phyloP scores from a whole-genome alignment of 2,113 vertebrate genomes.

The Nettapus auritus region DNA sequence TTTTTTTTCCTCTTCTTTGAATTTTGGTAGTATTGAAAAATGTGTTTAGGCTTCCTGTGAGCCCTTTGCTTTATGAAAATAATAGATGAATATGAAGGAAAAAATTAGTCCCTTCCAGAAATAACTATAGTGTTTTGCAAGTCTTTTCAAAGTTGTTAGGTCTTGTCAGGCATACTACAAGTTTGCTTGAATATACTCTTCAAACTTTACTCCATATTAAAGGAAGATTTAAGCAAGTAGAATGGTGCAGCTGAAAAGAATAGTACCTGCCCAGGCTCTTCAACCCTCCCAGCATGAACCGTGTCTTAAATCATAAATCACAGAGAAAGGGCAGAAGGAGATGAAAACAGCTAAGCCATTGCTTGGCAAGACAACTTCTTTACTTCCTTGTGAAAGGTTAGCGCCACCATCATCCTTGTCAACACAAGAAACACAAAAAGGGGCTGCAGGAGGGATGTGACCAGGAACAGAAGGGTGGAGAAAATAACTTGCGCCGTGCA shows the following conservation, averaged over 20 bases:
- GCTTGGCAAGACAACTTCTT: neutral
- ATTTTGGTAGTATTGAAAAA: neutral
- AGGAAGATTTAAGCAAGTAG: neutral
- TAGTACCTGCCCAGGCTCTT: neutral
- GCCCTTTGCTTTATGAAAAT: neutral
- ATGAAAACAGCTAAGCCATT: neutral
- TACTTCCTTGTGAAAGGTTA: neutral
- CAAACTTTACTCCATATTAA: neutral
- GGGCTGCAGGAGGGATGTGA: neutral
- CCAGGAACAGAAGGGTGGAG: neutral
- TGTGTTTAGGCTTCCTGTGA: neutral
- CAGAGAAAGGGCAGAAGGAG: neutral
- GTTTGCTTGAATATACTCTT: neutral
- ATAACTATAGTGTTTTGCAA: neutral
- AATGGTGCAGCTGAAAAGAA: neutral
- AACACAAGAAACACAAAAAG: neutral
- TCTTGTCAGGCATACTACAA: neutral
- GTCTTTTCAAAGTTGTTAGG: neutral
- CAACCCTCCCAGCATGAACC: neutral
- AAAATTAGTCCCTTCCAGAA: neutral
- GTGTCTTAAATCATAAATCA: neutral
- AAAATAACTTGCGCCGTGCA: neutral
- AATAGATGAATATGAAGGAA: neutral
- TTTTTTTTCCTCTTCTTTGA: neutral
- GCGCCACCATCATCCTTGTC: accelerated